These are phyloP conservation scores for Cinara cedri DNA, from an alignment of 2,888 invertebrate genomes.

Conservation along the genomic window DNA sequence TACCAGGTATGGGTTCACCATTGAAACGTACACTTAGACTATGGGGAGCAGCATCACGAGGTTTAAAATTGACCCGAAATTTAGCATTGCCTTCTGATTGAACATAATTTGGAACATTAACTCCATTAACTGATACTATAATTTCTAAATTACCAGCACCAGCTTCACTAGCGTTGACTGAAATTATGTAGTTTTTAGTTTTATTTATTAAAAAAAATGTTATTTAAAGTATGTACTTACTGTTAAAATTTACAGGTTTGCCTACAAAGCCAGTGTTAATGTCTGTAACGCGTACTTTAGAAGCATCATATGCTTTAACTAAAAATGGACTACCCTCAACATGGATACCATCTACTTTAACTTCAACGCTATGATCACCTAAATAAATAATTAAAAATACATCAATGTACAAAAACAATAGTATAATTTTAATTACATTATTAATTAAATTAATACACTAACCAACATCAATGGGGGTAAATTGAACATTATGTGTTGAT, in stretches of 20 bases:
- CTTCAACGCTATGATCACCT: slow-evolving; percentile 90
- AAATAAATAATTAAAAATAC: neutral
- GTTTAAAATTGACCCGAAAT: slow-evolving; percentile 93
- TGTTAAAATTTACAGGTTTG: slow-evolving; percentile 91
- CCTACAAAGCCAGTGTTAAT: slow-evolving; percentile 90
- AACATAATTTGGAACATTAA: slow-evolving; percentile 97
- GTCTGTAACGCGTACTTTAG: slow-evolving; percentile 91
- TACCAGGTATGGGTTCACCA: slow-evolving; percentile 72
- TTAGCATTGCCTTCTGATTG: slow-evolving; percentile 96
- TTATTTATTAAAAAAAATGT: neutral
- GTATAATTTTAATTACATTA: neutral
- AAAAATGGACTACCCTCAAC: slow-evolving; percentile 95
- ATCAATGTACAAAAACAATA: too few species aligned
- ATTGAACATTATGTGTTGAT: slow-evolving; percentile 66
- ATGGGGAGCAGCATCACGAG: slow-evolving; percentile 90
- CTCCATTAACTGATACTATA: slow-evolving; percentile 93
- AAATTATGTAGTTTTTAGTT: slow-evolving; percentile 39
- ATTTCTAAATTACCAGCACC: slow-evolving; percentile 97
- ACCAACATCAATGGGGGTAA: slow-evolving; percentile 88
- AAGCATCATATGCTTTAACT: slow-evolving; percentile 94
- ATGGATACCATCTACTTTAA: slow-evolving; percentile 73
- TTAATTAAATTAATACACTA: slow-evolving; percentile 60
- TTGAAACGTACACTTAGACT: slow-evolving; percentile 85
- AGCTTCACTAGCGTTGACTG: slow-evolving; percentile 69
- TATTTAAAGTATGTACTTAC: slow-evolving; percentile 66